Evolutionary conservation across 2,113 vertebrate genomes (phyloP).

Genomic region (Pelecanoides urinatrix): DNA sequence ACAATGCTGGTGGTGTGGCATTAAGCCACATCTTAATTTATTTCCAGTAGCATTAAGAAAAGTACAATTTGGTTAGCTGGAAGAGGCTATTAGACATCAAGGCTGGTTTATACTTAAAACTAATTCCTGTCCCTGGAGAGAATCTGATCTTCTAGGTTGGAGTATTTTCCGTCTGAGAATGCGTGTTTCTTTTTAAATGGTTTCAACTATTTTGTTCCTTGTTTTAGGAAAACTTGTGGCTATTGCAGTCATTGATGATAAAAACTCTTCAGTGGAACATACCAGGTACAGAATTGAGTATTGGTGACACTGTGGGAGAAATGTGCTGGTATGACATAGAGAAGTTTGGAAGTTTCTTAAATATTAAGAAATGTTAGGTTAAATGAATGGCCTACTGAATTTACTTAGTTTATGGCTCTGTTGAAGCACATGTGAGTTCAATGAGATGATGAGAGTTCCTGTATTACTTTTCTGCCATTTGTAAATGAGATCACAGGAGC

Average conservation of each 20-base stretch:
- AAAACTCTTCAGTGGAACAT: conserved; percentile 86
- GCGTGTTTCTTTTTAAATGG: background rate
- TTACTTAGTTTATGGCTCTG: background rate
- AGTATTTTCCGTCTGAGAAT: background rate
- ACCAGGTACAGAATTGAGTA: conserved; percentile 78
- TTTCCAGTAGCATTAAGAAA: background rate
- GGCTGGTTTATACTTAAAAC: background rate
- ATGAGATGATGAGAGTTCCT: background rate
- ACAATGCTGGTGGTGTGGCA: background rate
- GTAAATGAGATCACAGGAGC: background rate
- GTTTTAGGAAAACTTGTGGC: conserved; percentile 92
- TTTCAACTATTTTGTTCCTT: conserved; percentile 33
- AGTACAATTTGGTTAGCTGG: background rate
- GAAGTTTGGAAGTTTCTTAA: background rate
- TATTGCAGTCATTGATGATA: conserved; percentile 93
- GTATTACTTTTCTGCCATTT: background rate
- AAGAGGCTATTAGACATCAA: background rate
- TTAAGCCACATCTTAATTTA: background rate
- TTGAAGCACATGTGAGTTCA: background rate
- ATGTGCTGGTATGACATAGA: background rate
- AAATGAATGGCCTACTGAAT: background rate
- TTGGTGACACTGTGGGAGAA: background rate
- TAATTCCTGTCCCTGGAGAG: background rate
- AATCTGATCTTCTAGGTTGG: background rate
- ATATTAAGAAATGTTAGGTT: background rate